Percentiles rank a stretch among this genome's conserved stretches.
These are phyloP conservation scores for Oncopodura yosiiana DNA, from an alignment of 1,140 invertebrate species.

Conservation along the genomic window DNA sequence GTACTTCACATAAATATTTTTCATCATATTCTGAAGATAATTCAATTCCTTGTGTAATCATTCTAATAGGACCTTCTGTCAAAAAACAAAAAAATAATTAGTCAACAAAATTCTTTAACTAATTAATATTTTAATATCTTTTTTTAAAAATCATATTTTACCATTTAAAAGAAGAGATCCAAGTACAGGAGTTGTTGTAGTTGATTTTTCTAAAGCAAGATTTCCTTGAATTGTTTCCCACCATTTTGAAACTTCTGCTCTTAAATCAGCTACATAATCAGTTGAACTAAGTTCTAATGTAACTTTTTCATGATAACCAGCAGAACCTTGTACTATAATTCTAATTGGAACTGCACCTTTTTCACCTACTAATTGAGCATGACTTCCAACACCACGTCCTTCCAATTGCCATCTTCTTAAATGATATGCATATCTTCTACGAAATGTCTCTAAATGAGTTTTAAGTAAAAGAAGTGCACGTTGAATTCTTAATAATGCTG, in stretches of 20 bases:
- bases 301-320: slow-evolving; percentile 67
- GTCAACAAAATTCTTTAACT: slow-evolving; percentile 36
- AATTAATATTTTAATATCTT: slow-evolving; percentile 1
- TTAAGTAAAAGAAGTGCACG: slow-evolving; percentile 73
- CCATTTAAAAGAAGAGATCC: slow-evolving; percentile 54
- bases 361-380: slow-evolving; percentile 51
- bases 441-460: slow-evolving; percentile 85
- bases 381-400: slow-evolving; percentile 59
- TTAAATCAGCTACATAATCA: slow-evolving; percentile 77
- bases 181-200: slow-evolving; percentile 41
- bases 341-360: slow-evolving; percentile 52
- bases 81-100: too few relatives aligned
- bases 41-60: slow-evolving; percentile 89
- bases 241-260: slow-evolving; percentile 89
- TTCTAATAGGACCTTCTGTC: slow-evolving; percentile 74
- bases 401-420: slow-evolving; percentile 72
- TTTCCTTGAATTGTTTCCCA: slow-evolving; percentile 54
- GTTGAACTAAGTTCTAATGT: slow-evolving; percentile 62
- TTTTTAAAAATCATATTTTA: too few relatives aligned
- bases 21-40: slow-evolving; percentile 87
- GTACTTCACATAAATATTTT: slow-evolving; percentile 74
- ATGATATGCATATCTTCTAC: slow-evolving; percentile 76
- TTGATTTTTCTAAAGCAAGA: slow-evolving; percentile 19
- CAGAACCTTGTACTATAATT: slow-evolving; percentile 73
- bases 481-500: slow-evolving; percentile 76